Conservation (phyloP, 2,797 vertebrate species). For the Pitangus sulphuratus region DNA sequence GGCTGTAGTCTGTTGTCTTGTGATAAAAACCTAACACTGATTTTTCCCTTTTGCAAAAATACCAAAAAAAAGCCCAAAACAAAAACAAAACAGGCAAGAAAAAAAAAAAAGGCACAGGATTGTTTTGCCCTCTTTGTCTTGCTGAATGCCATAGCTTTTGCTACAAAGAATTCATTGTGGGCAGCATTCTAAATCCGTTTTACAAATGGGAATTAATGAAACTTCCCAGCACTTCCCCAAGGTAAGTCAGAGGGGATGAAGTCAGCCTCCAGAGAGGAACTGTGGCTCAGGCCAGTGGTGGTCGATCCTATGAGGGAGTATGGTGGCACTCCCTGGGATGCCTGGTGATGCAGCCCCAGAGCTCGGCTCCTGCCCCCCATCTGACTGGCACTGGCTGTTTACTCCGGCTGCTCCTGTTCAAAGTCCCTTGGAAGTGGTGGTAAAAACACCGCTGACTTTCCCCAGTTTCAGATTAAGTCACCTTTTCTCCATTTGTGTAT, state of each 20-base stretch:
- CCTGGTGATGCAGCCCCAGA: not conserved
- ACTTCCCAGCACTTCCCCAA: not conserved
- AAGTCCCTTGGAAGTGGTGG: not conserved
- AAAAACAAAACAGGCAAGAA: not conserved
- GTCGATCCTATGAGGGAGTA: accelerated
- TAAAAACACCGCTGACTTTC: not conserved
- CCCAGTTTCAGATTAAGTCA: not conserved
- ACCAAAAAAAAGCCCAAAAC: not conserved
- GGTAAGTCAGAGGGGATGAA: not conserved
- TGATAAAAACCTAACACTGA: not conserved
- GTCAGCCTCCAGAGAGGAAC: not conserved
- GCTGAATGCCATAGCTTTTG: not conserved
- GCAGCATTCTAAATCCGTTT: not conserved
- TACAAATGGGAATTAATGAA: not conserved
- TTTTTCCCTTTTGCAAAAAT: not conserved
- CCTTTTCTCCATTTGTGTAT: not conserved
- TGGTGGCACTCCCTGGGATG: accelerated
- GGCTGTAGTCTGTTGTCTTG: not conserved
- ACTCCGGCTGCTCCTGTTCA: not conserved
- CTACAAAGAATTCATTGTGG: not conserved
- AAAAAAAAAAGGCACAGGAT: not conserved
- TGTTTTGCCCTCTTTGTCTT: not conserved
- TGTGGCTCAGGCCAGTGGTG: accelerated
- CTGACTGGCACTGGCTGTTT: not conserved
- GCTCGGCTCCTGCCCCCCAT: accelerated